Evolutionary conservation across 2,797 vertebrate genomes (phyloP), one percentile per base, ranked within the genome.

Genomic region (Pipistrellus nathusii): DNA sequence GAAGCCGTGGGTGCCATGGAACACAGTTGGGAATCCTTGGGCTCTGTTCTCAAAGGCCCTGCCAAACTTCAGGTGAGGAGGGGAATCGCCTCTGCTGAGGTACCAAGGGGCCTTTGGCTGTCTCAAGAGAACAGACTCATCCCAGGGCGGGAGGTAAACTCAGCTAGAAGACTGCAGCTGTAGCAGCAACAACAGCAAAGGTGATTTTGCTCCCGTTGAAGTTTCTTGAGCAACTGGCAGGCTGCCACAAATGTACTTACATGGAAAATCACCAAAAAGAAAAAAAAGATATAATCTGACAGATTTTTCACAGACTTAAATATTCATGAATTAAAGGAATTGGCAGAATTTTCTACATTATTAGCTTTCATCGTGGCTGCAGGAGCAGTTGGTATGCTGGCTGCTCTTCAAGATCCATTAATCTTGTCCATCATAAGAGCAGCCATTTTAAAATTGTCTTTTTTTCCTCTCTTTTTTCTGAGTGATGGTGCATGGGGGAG

Each of bases 241-340:
- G 41, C 97, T 23, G 98, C 98, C 98, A 98, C n/a, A 55, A 97
- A 97, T 55, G 97, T 97, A 97, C 98, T 98, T 98, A 97, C 97
- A 97, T 97, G 89, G 98, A 98, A 98, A 98, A 98, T 98, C 98
- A 98, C 98, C 98, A 97, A 98, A 96, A 98, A 97, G 98, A 11
- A 48, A 98, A 30, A 98, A 98, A 98, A 97, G 97, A 98, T 98
- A 98, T 98, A 97, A 98, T 98, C 98, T 97, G 98, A 98, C 98
- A 98, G 98, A 98, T 98, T 98, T 98, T 98, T 98, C 97, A 97
- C 97, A 98, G 98, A 97, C 97, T 98, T 98, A 98, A 98, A 98
- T 98, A 98, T 98, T 98, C 98, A 98, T 98, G 98, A 98, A 98
- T 98, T 98, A 98, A 97, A 98, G 95, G 98, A 98, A 98, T 98